Base-by-base conservation (phyloP, 2,888 invertebrate genomes). In the Eudasyphora cyanicolor region DNA sequence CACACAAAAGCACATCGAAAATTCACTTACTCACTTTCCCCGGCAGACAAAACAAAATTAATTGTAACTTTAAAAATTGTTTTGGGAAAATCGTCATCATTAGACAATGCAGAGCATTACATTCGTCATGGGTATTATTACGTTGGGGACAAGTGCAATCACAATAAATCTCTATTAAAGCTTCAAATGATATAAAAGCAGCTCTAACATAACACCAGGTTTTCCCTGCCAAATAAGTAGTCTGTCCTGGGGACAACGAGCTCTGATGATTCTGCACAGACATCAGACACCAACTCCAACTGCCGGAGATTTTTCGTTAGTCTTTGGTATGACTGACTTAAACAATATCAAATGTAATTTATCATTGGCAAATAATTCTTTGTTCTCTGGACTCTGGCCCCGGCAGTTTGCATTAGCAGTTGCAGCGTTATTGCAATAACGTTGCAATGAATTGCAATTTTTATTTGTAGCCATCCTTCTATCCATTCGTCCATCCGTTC, bases 291-390 rank as follows among this genome's bases (percentile, higher is more conserved):
- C 38, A n/a, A 24, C 38, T 32, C 57, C 21, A 14, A 1, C 51
- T n/a, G 45, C 5, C 29, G 21, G 14, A 42, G 67, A 67, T 67
- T 67, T 67, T 38, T 38, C 60, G 8, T 60, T 42, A 42, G 21
- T n/a, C n/a, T n/a, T n/a, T n/a, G n/a, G 49, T 64, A 35, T 54
- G 60, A 42, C 67, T 79, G 82, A 82, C 79, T 82, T 73, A 14
- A 60, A 79, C 57, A 76, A 79, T 76, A 81, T 62, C 49, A 24
- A 67, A 64, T 60, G 76, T 83, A 83, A 83, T 83, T 83, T 83
- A 83, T 83, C 77, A 83, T 83, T 38, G 27, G 49, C 38, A 64
- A 78, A 78, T 78, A 64, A 35, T 49, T 7, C 45, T 78, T 64
- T 62, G 38, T 78, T 62, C 70, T 60, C 32, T 67, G 19, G 38